Evolutionary conservation across 1,140 invertebrate species (phyloP).

Genomic region (Drosophila sproati): DNA sequence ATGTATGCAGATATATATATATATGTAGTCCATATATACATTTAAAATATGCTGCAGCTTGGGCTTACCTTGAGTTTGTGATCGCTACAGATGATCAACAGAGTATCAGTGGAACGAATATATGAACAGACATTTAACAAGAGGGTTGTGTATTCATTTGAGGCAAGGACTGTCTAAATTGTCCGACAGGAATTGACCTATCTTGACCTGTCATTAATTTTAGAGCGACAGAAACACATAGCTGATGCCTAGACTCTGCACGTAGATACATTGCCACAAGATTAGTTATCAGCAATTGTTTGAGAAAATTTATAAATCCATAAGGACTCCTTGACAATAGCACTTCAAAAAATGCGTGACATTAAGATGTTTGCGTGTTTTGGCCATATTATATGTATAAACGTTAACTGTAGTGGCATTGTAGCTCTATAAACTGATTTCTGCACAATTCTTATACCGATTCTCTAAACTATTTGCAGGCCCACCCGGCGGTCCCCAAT

Average conservation of each 20-base stretch:
- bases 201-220: no score
- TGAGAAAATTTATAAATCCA: no score
- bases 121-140: neutral
- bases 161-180: neutral
- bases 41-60: constrained; percentile 12
- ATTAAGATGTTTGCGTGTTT: no score
- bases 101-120: neutral
- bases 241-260: no score
- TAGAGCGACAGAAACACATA: no score
- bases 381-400: neutral
- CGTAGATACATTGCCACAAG: no score
- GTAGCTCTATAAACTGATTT: neutral
- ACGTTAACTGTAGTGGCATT: neutral
- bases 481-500: constrained; percentile 84
- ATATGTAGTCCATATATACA: constrained; percentile 15
- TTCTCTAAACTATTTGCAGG: constrained; percentile 49
- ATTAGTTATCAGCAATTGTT: no score
- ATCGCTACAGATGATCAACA: neutral
- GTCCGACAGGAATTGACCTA: no score
- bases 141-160: neutral
- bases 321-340: no score
- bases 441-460: neutral
- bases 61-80: constrained; percentile 42
- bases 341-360: no score
- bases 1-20: neutral